Conservation (phyloP, 1,140 invertebrate genomes). For the Anastrepha obliqua region DNA sequence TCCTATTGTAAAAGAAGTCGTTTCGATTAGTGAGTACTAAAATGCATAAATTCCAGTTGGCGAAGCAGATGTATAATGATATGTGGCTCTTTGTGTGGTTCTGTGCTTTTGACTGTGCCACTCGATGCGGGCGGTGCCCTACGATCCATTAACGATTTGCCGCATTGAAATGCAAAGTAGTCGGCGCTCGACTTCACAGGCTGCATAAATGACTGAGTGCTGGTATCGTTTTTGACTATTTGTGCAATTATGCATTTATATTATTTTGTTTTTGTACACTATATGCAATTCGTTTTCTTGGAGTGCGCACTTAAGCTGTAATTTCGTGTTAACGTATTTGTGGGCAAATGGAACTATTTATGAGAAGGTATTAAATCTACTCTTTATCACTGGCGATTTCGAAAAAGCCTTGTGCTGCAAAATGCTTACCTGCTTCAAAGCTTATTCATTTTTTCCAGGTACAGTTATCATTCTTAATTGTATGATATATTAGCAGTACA, state of each 20-base stretch:
- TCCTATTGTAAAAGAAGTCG: conserved; percentile 25
- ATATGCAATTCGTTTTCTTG: too few relatives aligned
- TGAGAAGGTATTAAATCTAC: background rate
- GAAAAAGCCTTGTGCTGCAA: background rate
- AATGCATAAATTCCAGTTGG: background rate
- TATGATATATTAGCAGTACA: too few relatives aligned
- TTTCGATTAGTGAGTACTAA: conserved; percentile 30
- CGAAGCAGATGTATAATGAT: conserved; percentile 2
- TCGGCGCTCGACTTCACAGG: background rate
- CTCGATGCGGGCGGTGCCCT: background rate
- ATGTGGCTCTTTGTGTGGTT: background rate
- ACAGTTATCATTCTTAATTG: too few relatives aligned
- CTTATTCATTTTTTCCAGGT: too few relatives aligned
- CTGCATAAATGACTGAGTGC: too few relatives aligned
- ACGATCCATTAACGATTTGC: conserved; percentile 20
- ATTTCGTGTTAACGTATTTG: too few relatives aligned
- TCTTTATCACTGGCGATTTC: background rate
- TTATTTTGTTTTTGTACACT: background rate
- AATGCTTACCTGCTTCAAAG: background rate
- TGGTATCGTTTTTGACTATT: background rate
- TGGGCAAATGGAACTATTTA: background rate
- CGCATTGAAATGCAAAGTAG: conserved; percentile 1
- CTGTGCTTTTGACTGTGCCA: background rate
- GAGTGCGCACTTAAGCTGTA: too few relatives aligned
- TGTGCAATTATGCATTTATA: background rate